phyloP scores from a whole-genome alignment of 1,140 invertebrate species.

The Pogonomyrmex barbatus region DNA sequence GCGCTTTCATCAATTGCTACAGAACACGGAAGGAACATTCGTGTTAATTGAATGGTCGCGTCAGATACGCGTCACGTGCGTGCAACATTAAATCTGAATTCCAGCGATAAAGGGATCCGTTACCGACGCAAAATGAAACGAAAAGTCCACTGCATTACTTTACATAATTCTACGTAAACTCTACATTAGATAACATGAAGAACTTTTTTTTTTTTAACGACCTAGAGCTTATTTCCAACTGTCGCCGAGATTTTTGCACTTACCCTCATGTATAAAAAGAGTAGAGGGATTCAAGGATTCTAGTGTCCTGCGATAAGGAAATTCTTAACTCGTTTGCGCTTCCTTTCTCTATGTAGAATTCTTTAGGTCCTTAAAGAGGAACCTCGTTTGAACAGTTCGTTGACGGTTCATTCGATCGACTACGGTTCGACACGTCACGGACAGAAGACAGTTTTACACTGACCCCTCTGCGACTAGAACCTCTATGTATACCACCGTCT shows the following conservation, averaged over 20 bases:
- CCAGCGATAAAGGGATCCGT: neutral
- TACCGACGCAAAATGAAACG: neutral
- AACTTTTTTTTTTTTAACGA: too few species aligned
- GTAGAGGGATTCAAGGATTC: neutral
- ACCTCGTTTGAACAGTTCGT: neutral
- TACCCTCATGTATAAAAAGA: neutral
- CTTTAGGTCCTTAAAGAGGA: neutral
- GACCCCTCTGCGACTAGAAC: conserved; percentile 80
- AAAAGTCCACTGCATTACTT: neutral
- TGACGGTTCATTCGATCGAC: conserved; percentile 17
- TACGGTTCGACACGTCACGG: conserved; percentile 74
- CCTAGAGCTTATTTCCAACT: neutral
- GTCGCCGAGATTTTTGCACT: neutral
- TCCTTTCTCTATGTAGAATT: neutral
- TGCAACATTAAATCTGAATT: neutral
- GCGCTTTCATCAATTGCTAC: conserved; percentile 52
- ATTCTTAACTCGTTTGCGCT: neutral
- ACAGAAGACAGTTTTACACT: conserved; percentile 84
- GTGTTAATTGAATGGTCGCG: conserved; percentile 62
- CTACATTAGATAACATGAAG: neutral
- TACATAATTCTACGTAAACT: neutral
- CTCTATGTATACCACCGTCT: conserved; percentile 82
- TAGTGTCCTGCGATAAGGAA: neutral
- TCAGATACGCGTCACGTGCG: neutral
- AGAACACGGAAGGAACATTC: conserved; percentile 5